Conservation (phyloP, 35 echinoderm and acorn worm genomes). For the Lytechinus variegatus region DNA sequence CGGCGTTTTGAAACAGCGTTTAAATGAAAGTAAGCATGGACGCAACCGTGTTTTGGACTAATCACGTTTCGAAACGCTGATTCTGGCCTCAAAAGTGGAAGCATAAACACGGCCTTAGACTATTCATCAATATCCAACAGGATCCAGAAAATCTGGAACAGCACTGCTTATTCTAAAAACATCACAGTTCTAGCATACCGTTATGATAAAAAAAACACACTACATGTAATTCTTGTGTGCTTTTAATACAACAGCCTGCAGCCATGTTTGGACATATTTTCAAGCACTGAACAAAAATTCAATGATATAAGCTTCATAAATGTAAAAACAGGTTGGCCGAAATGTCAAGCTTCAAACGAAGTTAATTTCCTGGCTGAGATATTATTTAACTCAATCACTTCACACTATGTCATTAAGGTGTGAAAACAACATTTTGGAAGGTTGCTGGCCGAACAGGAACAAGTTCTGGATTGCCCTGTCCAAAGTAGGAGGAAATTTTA, state of each 20-base stretch:
- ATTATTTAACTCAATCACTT: neutral
- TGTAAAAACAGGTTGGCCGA: neutral
- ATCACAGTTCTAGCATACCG: neutral
- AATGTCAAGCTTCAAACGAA: neutral
- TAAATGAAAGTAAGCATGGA: too few relatives aligned
- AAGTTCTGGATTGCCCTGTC: neutral
- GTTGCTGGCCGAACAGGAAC: neutral
- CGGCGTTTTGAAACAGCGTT: too few relatives aligned
- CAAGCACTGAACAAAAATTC: neutral
- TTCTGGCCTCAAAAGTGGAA: too few relatives aligned
- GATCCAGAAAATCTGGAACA: neutral
- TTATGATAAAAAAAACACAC: neutral
- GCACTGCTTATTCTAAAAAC: neutral
- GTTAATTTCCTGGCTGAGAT: conserved; percentile 2
- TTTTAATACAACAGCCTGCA: neutral
- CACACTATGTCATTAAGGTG: neutral
- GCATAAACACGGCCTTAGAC: too few relatives aligned
- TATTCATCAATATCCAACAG: neutral
- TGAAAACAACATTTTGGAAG: neutral
- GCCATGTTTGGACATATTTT: neutral
- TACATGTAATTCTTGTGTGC: neutral
- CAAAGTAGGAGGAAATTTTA: neutral
- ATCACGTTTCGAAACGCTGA: too few relatives aligned
- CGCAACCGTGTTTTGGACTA: too few relatives aligned
- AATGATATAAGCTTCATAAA: neutral